Evolutionary conservation across 2,888 invertebrate genomes (phyloP).

Genomic region (Cetonia aurata): DNA sequence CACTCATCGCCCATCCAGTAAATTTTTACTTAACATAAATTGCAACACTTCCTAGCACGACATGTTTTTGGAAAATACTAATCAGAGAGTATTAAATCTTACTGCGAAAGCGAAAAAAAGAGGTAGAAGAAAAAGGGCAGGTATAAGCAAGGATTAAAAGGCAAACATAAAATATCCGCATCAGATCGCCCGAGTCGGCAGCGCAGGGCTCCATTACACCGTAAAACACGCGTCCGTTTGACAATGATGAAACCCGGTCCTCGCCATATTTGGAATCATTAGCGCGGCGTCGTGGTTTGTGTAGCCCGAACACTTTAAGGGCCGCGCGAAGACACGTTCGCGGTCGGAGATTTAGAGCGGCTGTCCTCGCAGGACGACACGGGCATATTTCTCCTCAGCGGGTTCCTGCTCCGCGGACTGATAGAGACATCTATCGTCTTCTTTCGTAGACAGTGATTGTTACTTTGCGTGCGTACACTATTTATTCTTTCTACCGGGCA

Average conservation of each 20-base stretch:
- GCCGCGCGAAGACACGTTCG: constrained; percentile 50
- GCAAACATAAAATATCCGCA: background rate
- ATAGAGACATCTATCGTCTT: constrained; percentile 53
- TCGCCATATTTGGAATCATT: constrained; percentile 46
- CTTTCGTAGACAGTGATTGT: constrained; percentile 50
- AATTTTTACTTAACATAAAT: too few relatives aligned
- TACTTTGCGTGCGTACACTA: constrained; percentile 47
- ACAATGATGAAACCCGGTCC: constrained; percentile 38
- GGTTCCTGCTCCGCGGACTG: constrained; percentile 48
- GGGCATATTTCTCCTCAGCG: constrained; percentile 52
- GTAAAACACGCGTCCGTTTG: constrained; percentile 30
- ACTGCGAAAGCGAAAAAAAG: too few relatives aligned
- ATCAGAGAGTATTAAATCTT: too few relatives aligned
- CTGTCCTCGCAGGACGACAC: constrained; percentile 51
- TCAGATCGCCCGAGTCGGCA: background rate
- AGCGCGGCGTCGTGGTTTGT: constrained; percentile 44
- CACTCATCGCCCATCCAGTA: too few relatives aligned
- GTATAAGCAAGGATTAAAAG: background rate
- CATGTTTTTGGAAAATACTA: too few relatives aligned
- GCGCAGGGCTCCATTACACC: constrained; percentile 10
- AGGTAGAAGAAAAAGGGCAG: too few relatives aligned
- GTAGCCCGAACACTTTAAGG: constrained; percentile 43
- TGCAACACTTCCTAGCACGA: too few relatives aligned
- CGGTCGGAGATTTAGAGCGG: constrained; percentile 51
- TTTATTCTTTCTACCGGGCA: constrained; percentile 37